Conservation (phyloP, 2,113 vertebrate genomes). For the Chloroceryle aenea region DNA sequence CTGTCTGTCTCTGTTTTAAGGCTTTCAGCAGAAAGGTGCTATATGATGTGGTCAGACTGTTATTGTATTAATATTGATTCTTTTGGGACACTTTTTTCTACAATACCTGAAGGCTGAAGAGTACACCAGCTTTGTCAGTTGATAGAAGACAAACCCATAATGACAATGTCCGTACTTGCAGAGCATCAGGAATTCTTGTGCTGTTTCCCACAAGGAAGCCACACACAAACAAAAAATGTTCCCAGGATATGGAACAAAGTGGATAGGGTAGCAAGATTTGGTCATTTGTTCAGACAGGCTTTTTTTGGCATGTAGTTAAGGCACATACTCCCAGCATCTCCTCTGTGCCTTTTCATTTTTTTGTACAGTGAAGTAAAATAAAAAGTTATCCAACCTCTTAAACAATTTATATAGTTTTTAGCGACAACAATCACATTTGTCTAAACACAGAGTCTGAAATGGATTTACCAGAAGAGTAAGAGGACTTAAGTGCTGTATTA, state of each 20-base stretch:
- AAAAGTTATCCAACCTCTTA: neutral
- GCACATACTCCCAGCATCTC: neutral
- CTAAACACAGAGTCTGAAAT: neutral
- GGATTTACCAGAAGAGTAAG: neutral
- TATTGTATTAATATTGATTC: neutral
- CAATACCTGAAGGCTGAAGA: neutral
- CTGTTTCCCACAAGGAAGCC: neutral
- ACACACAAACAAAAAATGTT: neutral
- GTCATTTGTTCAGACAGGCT: neutral
- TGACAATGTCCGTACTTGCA: neutral
- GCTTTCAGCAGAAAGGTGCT: neutral
- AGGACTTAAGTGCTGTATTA: neutral
- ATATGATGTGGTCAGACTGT: neutral
- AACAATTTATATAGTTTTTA: neutral
- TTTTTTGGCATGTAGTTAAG: neutral
- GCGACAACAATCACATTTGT: neutral
- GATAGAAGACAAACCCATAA: neutral
- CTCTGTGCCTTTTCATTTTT: neutral
- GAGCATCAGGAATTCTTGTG: neutral
- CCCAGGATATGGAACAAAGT: neutral
- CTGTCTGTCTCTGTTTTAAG: neutral
- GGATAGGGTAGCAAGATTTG: neutral
- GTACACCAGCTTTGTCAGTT: neutral
- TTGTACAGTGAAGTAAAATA: neutral
- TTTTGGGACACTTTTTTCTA: neutral